A percentile compares a stretch with the other conserved stretches of the same genome.
These are phyloP conservation scores for Malurus splendens DNA, from an alignment of 2,797 vertebrate genomes.

Conservation along the genomic window DNA sequence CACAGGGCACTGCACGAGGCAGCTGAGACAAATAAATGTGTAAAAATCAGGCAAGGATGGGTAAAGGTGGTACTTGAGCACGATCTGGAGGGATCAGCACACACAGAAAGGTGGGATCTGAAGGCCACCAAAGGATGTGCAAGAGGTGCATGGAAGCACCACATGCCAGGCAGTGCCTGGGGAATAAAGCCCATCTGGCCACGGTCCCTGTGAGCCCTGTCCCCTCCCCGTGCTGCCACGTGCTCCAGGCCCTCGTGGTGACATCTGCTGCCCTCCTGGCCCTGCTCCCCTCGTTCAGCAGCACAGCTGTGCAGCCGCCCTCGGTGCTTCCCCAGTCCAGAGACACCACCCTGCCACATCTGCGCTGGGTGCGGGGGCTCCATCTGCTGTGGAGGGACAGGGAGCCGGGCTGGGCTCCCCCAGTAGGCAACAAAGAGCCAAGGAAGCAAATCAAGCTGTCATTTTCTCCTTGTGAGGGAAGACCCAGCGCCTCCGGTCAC, in stretches of 20 bases:
- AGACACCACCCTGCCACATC: background rate
- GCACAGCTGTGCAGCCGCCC: background rate
- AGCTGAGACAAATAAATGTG: background rate
- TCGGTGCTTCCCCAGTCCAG: background rate
- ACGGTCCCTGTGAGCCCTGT: background rate
- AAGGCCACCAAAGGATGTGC: background rate
- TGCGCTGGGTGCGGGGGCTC: background rate
- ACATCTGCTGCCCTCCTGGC: background rate
- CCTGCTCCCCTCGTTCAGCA: background rate
- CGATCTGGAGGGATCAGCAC: accelerated
- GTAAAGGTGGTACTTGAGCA: background rate
- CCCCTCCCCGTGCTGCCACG: accelerated
- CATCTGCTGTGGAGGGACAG: background rate
- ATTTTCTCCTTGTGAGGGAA: constrained; percentile 16
- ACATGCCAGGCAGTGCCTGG: background rate
- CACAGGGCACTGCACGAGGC: background rate
- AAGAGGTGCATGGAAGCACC: background rate
- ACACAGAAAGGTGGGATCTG: background rate
- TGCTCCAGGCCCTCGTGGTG: background rate
- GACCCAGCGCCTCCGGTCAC: background rate
- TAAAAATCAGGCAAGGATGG: background rate
- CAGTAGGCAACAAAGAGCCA: constrained; percentile 26
- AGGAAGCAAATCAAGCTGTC: constrained; percentile 21
- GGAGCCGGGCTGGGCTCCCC: background rate
- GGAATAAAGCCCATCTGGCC: background rate